Percentiles rank a stretch among this genome's conserved stretches.
These are phyloP conservation scores for Perca fluviatilis DNA, from an alignment of 2,113 vertebrate species.

Conservation along the genomic window DNA sequence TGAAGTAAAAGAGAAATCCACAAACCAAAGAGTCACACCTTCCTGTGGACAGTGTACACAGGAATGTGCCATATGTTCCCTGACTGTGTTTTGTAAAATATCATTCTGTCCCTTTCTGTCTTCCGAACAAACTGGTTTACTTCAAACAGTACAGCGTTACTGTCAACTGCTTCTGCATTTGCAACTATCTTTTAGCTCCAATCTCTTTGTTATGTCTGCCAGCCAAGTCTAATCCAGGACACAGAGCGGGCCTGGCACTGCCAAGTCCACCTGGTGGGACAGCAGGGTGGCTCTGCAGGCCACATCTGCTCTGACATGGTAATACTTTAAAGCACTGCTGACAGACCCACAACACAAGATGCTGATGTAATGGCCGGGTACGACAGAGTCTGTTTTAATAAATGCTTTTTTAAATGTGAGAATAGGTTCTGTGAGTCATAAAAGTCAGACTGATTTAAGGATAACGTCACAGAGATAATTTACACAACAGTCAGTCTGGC, in stretches of 20 bases:
- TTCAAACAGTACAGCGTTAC: neutral
- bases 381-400: neutral
- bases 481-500: neutral
- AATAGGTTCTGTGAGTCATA: neutral
- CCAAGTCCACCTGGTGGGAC: constrained; percentile 54
- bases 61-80: neutral
- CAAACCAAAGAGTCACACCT: neutral
- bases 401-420: neutral
- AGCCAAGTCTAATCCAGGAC: constrained; percentile 47
- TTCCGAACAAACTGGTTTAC: constrained; percentile 14
- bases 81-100: neutral
- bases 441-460: neutral
- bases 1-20: neutral
- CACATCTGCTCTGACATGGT: constrained; percentile 51
- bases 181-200: constrained; percentile 31
- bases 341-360: constrained; percentile 14
- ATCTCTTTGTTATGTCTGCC: constrained; percentile 39
- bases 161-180: neutral
- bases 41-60: constrained; percentile 6
- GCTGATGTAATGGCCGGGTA: neutral
- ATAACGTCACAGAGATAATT: neutral
- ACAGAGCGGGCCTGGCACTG: constrained; percentile 3
- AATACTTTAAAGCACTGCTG: constrained; percentile 37
- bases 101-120: neutral
- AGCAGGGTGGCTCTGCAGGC: constrained; percentile 29